Evolutionary conservation across 2,113 vertebrate species (phyloP).

Genomic region (Oncorhynchus masou): DNA sequence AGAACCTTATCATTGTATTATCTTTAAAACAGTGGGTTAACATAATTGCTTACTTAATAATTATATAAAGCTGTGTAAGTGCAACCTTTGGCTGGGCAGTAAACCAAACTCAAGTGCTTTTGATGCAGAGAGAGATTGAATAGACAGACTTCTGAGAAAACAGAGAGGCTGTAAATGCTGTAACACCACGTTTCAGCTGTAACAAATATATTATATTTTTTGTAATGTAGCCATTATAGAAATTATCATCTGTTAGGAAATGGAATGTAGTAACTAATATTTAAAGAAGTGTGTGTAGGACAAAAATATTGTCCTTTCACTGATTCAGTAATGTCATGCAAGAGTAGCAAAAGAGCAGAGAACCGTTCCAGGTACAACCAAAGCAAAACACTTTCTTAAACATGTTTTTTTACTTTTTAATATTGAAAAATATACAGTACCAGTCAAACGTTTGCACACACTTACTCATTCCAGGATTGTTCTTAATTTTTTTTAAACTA

Average conservation of each 20-base stretch:
- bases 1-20: constrained; percentile 77
- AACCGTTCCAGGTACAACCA: neutral
- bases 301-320: neutral
- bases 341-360: neutral
- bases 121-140: constrained; percentile 61
- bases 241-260: neutral
- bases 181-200: neutral
- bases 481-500: too few relatives aligned
- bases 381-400: too few relatives aligned
- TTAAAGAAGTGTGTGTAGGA: neutral
- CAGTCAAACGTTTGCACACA: too few relatives aligned
- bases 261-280: neutral
- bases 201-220: neutral
- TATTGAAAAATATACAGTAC: too few relatives aligned
- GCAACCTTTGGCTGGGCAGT: constrained; percentile 70
- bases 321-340: neutral
- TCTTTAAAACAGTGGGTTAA: constrained; percentile 79
- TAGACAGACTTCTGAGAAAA: constrained; percentile 33
- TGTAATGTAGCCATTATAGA: neutral
- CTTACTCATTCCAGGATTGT: too few relatives aligned
- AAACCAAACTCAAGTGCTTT: constrained; percentile 66
- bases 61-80: constrained; percentile 72
- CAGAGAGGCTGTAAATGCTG: constrained; percentile 9
- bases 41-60: constrained; percentile 88
- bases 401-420: too few relatives aligned